Evolutionary conservation across 1,140 invertebrate species (phyloP), one percentile per base, ranked within the genome.

Genomic region (Nomia melanderi): DNA sequence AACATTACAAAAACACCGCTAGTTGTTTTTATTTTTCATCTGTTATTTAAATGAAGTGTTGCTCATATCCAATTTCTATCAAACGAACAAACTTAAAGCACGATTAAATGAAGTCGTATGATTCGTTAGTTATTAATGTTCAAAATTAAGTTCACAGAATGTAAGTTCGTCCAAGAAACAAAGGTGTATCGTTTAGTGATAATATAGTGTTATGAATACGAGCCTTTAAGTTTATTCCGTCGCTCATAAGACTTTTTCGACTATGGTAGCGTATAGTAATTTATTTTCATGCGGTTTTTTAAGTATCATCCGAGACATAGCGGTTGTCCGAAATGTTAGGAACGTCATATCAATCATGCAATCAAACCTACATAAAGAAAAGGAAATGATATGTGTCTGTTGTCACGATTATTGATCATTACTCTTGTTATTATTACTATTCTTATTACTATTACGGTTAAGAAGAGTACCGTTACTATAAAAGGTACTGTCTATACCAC

Each of bases 311-410:
- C 63, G 69, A 87, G 81, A 73, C 53, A 70, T 57, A 84, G 72
- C 70, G 74, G 84, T 85, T 70, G 79, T 85, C 69, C 50, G 77
- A 81, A 77, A 73, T 79, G 79, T 81, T 89, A 89, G 84, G 64
- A 86, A 87, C 81, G 82, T 89, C 91, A 92, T 92, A 92, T 92
- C 91, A 91, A 89, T 84, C 86, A 88, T 88, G 84, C 84, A 91
- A 91, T 90, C 87, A 89, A 90, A 60, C 88, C 86, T 87, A 78
- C 62, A 84, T 69, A 64, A 27, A 44, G 9, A 53, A 9, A 44
- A 31, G 36, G 47, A 66, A 53, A 79, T 67, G n/a, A 50, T 44
- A 78, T 12, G n/a, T 44, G 60, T 56, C 78, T 72, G 72, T 73
- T 81, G 70, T 81, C 71, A 74, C 70, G 62, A 71, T 39, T 62